Percentiles rank a stretch among this genome's conserved stretches.
phyloP scores from a whole-genome alignment of 2,113 vertebrate species.

The Microcebus ravelobensis region DNA sequence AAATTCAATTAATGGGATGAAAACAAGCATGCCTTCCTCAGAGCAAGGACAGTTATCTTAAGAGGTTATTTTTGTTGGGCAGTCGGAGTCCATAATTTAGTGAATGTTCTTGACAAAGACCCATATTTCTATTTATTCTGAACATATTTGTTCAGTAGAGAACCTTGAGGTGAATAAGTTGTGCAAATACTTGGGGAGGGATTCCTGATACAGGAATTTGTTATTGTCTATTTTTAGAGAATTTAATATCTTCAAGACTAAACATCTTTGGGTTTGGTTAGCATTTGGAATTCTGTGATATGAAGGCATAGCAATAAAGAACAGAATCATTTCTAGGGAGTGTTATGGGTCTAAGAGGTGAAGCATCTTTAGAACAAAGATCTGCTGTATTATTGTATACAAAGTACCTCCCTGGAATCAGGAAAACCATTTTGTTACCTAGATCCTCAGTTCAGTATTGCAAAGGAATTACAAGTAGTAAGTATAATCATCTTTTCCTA shows the following conservation, averaged over 20 bases:
- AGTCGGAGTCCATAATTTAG: background rate
- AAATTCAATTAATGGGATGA: background rate
- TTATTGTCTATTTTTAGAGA: background rate
- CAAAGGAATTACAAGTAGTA: slow-evolving; percentile 30
- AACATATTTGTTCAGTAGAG: background rate
- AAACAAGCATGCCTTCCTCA: background rate
- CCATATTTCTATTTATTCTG: background rate
- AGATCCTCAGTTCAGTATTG: background rate
- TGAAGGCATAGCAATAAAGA: slow-evolving; percentile 9
- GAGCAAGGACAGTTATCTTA: background rate
- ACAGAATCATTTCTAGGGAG: slow-evolving; percentile 1
- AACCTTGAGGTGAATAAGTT: background rate
- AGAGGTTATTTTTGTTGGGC: background rate
- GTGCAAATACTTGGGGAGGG: background rate
- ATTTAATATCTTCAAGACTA: background rate
- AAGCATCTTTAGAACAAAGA: slow-evolving; percentile 36
- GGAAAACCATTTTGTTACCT: background rate
- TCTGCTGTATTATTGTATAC: background rate
- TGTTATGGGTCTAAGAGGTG: background rate
- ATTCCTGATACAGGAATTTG: background rate
- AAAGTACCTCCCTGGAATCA: slow-evolving; percentile 46
- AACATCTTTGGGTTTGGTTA: background rate
- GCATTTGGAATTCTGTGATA: background rate
- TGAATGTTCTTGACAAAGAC: background rate
- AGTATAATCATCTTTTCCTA: slow-evolving; percentile 54